Evolutionary conservation across 2,113 vertebrate species (phyloP).

Genomic region (Ophthalmotilapia sp.): DNA sequence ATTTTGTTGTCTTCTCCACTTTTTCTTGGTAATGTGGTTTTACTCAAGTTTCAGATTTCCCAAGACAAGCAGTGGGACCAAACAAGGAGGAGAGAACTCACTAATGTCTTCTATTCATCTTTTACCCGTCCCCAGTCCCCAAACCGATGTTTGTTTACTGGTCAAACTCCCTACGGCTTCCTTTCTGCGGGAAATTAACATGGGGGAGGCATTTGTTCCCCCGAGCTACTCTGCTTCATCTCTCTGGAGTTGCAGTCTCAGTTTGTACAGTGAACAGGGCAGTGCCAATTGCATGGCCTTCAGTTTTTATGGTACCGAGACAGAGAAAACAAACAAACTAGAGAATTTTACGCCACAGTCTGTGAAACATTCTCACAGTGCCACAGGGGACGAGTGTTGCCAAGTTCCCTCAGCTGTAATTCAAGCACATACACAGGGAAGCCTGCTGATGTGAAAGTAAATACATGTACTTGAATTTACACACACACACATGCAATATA

Average conservation of each 20-base stretch:
- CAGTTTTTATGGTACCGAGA: conserved; percentile 58
- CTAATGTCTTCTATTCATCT: background rate
- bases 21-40: conserved; percentile 27
- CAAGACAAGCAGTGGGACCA: background rate
- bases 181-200: conserved; percentile 31
- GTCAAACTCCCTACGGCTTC: conserved; percentile 28
- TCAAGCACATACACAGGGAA: conserved; percentile 2
- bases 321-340: conserved; percentile 68
- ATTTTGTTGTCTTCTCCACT: background rate
- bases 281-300: conserved; percentile 31
- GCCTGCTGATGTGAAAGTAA: conserved; percentile 34
- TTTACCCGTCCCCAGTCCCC: background rate
- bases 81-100: background rate
- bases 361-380: conserved; percentile 42
- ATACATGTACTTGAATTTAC: background rate
- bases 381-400: conserved; percentile 23
- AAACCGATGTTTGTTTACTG: conserved; percentile 47
- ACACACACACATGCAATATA: background rate
- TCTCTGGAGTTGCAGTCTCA: conserved; percentile 11
- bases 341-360: conserved; percentile 56
- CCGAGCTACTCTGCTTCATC: conserved; percentile 45
- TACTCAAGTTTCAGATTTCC: background rate
- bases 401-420: conserved; percentile 17
- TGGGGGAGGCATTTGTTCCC: conserved; percentile 61
- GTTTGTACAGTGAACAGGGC: conserved; percentile 50